These are phyloP conservation scores for Phocides pigmalion DNA, from an alignment of 1,140 invertebrate genomes.

Conservation along the genomic window DNA sequence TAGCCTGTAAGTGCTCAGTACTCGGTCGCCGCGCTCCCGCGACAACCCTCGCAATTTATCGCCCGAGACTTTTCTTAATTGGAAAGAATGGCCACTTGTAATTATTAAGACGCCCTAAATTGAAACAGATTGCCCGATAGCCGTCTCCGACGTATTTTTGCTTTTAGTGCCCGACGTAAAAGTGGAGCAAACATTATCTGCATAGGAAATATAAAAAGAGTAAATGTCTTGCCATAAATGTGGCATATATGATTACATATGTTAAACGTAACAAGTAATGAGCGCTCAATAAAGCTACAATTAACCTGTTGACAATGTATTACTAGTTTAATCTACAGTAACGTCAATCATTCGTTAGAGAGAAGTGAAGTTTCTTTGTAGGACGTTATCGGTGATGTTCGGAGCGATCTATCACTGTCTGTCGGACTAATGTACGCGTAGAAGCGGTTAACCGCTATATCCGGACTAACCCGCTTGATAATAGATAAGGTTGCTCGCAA, in stretches of 20 bases:
- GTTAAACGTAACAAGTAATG: constrained; percentile 24
- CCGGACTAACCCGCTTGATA: constrained; percentile 27
- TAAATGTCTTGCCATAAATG: constrained; percentile 8
- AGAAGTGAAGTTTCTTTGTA: constrained; percentile 25
- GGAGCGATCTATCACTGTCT: constrained; percentile 28
- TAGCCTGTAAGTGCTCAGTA: constrained; percentile 47
- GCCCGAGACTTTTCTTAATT: constrained; percentile 82
- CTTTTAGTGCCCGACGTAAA: constrained; percentile 41
- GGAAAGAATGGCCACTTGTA: constrained; percentile 83
- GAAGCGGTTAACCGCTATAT: constrained; percentile 33
- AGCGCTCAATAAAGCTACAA: constrained; percentile 18
- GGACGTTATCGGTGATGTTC: constrained; percentile 15
- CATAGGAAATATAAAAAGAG: constrained; percentile 1
- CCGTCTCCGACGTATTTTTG: constrained; percentile 49
- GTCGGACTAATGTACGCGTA: constrained; percentile 27
- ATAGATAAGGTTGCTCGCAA: constrained; percentile 31
- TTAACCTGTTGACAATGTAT: constrained; percentile 21
- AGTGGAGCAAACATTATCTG: constrained; percentile 24
- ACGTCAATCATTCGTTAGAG: constrained; percentile 20
- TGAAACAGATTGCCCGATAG: constrained; percentile 80
- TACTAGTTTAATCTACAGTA: constrained; percentile 4
- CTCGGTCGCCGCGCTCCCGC: constrained; percentile 36
- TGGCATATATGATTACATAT: constrained; percentile 10
- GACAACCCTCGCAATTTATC: constrained; percentile 80
- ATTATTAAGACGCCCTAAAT: constrained; percentile 82